These are phyloP conservation scores for Sandelia bainsii DNA, from an alignment of 2,797 vertebrate genomes.

Conservation along the genomic window DNA sequence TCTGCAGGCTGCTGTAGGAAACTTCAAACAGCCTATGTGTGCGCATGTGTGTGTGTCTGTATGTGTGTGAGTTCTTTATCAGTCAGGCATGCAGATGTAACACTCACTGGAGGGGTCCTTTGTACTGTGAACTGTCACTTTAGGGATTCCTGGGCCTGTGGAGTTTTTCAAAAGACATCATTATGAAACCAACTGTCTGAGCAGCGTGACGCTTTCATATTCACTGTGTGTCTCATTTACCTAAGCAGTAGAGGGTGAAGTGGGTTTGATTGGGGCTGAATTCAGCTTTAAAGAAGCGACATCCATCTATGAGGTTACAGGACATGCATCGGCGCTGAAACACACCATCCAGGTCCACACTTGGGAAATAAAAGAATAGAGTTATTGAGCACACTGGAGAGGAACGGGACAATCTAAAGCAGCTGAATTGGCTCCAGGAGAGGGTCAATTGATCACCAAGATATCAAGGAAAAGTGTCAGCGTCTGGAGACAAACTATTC, in stretches of 20 bases:
- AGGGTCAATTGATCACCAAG: slow-evolving; percentile 30
- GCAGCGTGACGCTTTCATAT: slow-evolving; percentile 4
- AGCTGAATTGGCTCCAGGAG: slow-evolving; percentile 27
- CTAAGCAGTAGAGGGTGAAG: slow-evolving; percentile 86
- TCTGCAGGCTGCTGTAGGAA: slow-evolving; percentile 48
- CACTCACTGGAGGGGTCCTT: slow-evolving; percentile 86
- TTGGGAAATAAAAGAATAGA: slow-evolving; percentile 52
- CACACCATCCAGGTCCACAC: slow-evolving; percentile 84
- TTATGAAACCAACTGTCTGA: slow-evolving; percentile 32
- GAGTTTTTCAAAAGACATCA: slow-evolving; percentile 40
- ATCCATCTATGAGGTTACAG: slow-evolving; percentile 84
- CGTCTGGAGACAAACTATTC: slow-evolving; percentile 36
- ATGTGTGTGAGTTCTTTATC: slow-evolving; percentile 17
- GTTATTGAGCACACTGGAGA: slow-evolving; percentile 38
- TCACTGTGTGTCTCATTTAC: slow-evolving; percentile 63
- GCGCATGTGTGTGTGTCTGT: not conserved
- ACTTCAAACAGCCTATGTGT: slow-evolving; percentile 33
- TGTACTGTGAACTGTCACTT: slow-evolving; percentile 85
- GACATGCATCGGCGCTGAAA: slow-evolving; percentile 86
- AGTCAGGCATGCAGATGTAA: slow-evolving; percentile 40
- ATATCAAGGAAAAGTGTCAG: slow-evolving; percentile 24
- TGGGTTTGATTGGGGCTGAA: slow-evolving; percentile 87
- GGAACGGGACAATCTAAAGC: not conserved
- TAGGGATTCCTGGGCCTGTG: slow-evolving; percentile 87
- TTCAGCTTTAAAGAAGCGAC: slow-evolving; percentile 82